These are phyloP conservation scores for Leptopilina myrica DNA, from an alignment of 2,888 invertebrate species.

Conservation along the genomic window DNA sequence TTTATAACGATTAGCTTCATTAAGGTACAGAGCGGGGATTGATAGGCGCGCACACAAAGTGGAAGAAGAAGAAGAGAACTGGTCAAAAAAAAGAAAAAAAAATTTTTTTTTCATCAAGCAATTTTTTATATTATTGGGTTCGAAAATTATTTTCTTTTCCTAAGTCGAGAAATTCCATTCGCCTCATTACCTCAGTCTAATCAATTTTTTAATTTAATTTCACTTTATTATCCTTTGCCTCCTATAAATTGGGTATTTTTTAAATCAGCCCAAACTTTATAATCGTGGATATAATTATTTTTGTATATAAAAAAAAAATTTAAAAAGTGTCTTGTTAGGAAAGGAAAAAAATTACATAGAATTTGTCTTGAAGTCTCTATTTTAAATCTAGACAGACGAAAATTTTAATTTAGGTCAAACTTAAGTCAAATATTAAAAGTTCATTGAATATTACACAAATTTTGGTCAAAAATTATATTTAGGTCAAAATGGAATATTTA, in stretches of 20 bases:
- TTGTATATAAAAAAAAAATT: too few relatives aligned
- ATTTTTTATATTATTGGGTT: conserved; percentile 67
- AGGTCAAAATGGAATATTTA: too few relatives aligned
- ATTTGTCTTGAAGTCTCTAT: too few relatives aligned
- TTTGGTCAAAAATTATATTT: too few relatives aligned
- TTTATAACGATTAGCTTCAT: conserved; percentile 57
- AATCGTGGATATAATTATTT: too few relatives aligned
- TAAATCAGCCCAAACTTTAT: too few relatives aligned
- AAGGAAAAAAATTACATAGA: too few relatives aligned
- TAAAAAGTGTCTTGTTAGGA: too few relatives aligned
- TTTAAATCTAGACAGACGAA: too few relatives aligned
- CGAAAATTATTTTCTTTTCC: conserved; percentile 68
- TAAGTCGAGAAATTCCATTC: conserved; percentile 37
- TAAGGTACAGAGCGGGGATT: conserved; percentile 29
- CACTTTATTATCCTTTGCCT: not conserved
- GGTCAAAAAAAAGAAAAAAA: conserved; percentile 43
- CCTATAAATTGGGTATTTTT: not conserved
- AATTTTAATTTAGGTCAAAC: too few relatives aligned
- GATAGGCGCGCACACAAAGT: conserved; percentile 5
- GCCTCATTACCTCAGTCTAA: conserved; percentile 61
- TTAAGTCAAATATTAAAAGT: too few relatives aligned
- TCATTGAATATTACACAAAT: too few relatives aligned
- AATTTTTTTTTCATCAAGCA: conserved; percentile 56
- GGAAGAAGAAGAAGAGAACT: not conserved
- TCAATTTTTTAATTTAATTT: conserved; percentile 69